Evolutionary conservation across 2,113 vertebrate species (phyloP), one percentile per base, ranked within the genome.

Genomic region (Sarotherodon lohbergeri): DNA sequence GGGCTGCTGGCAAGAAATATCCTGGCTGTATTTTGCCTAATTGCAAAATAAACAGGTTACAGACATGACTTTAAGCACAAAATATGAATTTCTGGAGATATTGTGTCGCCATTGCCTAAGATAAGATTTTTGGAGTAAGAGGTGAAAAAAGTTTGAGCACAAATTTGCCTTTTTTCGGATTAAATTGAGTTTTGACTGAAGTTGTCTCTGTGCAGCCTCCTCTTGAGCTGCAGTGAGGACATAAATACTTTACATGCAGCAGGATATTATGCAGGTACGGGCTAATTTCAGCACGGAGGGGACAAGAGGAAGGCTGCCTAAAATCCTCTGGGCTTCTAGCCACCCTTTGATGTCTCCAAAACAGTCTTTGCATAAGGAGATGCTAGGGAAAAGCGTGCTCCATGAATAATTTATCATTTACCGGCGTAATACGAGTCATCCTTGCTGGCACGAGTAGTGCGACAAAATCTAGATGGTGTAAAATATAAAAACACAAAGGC

Each of bases 341-440:
- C 87, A 68, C 9, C 32, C 76, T 87, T 86, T 90, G 88, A 88
- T 73, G 88, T 85, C 84, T 90, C 89, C 87, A 81, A 84, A 89
- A 91, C 87, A 85, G 80, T 61, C 27, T 54, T 19, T 81, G 32
- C 43, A 86, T 50, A 11, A 86, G 57, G 76, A 29, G 78, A 85
- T 80, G 81, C 34, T 52, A 1, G 54, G 52, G 59, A 52, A 63
- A 87, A 89, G 78, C 50, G 87, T 52, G 48, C 66, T 57, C 56
- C 4, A 91, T 95, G 80, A 94, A 95, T 96, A 84, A 95, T 95
- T 94, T 68, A 96, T 89, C 12, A 89, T 90, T 94, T 90, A 92
- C 92, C 81, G 84, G 86, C 83, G 92, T 76, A 73, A 83, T 84
- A 90, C 85, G 80, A 91, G 87, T 90, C 81, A 88, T 89, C 52